Conservation (phyloP, 2,113 vertebrate genomes). For the Myrmecobius fasciatus region DNA sequence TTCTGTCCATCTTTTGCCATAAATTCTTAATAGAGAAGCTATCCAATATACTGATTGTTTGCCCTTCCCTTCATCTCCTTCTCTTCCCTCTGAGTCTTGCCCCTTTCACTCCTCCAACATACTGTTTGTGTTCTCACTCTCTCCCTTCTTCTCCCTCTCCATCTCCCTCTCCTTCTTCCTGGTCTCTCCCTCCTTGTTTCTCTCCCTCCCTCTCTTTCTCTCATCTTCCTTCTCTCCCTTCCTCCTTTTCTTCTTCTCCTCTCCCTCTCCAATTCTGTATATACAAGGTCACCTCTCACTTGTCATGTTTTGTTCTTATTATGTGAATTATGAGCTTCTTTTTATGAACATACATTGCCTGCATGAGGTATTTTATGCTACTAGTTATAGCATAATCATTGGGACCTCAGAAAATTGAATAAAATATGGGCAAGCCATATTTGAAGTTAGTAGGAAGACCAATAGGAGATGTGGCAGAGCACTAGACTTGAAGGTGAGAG, state of each 20-base stretch:
- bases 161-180: too few species aligned
- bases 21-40: not conserved
- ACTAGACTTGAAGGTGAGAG: not conserved
- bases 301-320: not conserved
- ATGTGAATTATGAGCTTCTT: not conserved
- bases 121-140: too few species aligned
- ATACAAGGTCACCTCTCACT: not conserved
- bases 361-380: not conserved
- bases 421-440: not conserved
- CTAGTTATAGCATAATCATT: not conserved
- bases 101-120: too few species aligned
- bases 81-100: too few species aligned
- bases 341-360: not conserved
- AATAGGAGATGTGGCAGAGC: not conserved
- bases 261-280: not conserved
- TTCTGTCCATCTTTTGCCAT: not conserved
- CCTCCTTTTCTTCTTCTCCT: not conserved
- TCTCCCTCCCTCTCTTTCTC: too few species aligned
- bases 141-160: too few species aligned
- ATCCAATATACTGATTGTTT: not conserved
- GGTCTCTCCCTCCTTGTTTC: too few species aligned
- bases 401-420: not conserved
- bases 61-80: too few species aligned
- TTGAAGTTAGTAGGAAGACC: not conserved
- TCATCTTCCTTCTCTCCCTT: too few species aligned